These are phyloP conservation scores for Megalonaias nervosa DNA, from an alignment of 1,140 invertebrate genomes.

Conservation along the genomic window DNA sequence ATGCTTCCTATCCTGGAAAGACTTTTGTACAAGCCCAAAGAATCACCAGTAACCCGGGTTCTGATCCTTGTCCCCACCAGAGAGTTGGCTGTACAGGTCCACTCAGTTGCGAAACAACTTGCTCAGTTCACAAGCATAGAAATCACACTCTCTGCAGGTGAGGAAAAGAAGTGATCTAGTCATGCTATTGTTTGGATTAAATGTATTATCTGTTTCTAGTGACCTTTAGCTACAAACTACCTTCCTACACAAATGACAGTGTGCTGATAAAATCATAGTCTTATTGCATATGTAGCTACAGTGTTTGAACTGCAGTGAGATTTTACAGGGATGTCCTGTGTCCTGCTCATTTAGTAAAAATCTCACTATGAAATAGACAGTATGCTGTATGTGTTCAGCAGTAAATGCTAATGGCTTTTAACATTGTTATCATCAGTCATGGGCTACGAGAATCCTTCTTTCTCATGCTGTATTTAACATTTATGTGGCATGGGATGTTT, in stretches of 20 bases:
- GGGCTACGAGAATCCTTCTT: too few species aligned
- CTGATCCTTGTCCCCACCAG: slow-evolving; percentile 96
- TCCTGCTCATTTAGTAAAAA: too few species aligned
- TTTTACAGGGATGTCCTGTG: too few species aligned
- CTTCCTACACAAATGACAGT: neutral
- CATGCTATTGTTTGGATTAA: too few species aligned
- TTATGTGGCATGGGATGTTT: too few species aligned
- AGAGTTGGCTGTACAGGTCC: slow-evolving; percentile 94
- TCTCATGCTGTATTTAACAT: too few species aligned
- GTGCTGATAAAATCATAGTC: neutral
- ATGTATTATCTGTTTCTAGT: neutral
- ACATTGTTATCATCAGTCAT: too few species aligned
- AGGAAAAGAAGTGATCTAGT: slow-evolving; percentile 21
- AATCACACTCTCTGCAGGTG: slow-evolving; percentile 73
- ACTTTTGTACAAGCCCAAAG: slow-evolving; percentile 82
- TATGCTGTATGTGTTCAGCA: too few species aligned
- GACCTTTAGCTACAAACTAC: neutral
- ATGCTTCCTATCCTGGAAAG: slow-evolving; percentile 98
- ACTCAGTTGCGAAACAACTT: slow-evolving; percentile 93
- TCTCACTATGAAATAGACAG: too few species aligned
- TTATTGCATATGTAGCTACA: neutral
- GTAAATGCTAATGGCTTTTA: too few species aligned
- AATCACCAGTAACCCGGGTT: slow-evolving; percentile 83
- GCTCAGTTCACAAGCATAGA: slow-evolving; percentile 81
- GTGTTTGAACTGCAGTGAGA: neutral